phyloP scores from a whole-genome alignment of 1,140 invertebrate genomes.

The Pseudobourletiella spinata region DNA sequence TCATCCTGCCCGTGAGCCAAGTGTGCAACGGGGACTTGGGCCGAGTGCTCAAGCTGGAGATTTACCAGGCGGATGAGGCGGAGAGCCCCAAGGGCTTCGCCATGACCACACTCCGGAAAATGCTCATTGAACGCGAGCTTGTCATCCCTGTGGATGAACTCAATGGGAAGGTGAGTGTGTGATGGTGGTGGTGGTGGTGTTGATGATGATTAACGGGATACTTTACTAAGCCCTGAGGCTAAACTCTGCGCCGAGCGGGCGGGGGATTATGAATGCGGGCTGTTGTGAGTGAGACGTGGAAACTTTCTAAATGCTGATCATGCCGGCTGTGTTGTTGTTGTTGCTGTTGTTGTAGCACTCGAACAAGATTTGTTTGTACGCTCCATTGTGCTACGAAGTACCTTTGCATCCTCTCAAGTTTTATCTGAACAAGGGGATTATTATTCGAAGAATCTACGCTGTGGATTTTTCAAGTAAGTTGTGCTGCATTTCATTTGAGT shows the following conservation, averaged over 20 bases:
- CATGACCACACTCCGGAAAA: constrained; percentile 22
- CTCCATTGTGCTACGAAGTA: constrained; percentile 23
- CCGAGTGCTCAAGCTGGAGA: constrained; percentile 26
- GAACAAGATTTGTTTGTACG: constrained; percentile 18
- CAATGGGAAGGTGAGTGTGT: constrained; percentile 23
- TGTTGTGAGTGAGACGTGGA: too few species aligned
- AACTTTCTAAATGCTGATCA: too few species aligned
- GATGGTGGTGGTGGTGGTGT: too few species aligned
- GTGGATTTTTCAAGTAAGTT: constrained; percentile 25
- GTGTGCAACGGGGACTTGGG: constrained; percentile 26
- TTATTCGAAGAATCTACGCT: constrained; percentile 19
- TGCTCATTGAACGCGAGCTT: constrained; percentile 19
- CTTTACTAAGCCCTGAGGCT: too few species aligned
- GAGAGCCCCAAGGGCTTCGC: constrained; percentile 21
- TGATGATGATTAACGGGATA: too few species aligned
- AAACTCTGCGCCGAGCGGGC: too few species aligned
- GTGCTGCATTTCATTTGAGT: too few species aligned
- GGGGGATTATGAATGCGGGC: too few species aligned
- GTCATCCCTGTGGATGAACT: constrained; percentile 19
- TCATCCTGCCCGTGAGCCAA: constrained; percentile 13
- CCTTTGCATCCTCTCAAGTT: constrained; percentile 24
- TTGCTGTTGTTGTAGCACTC: constrained; percentile 10
- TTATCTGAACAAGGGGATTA: constrained; percentile 21
- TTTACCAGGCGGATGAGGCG: constrained; percentile 20
- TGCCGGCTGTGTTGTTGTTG: too few species aligned